A percentile compares a stretch with the other conserved stretches of the same genome.
Evolutionary conservation across 2,888 invertebrate species (phyloP).

Genomic region (Junonia oenone): DNA sequence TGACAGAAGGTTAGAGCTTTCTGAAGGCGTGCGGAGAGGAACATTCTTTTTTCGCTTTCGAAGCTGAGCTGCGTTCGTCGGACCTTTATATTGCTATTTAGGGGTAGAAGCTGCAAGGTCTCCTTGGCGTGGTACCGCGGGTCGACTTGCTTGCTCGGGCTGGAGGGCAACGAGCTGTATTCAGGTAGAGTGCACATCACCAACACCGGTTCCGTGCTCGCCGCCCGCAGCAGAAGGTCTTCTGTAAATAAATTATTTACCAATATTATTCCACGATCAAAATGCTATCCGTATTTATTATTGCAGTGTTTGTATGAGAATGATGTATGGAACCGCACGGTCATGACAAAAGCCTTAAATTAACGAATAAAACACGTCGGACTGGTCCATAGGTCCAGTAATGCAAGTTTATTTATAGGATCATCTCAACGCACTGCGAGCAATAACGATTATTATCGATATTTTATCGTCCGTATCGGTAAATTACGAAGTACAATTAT

Average conservation of each 20-base stretch:
- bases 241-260: conserved; percentile 48
- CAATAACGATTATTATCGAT: conserved; percentile 32
- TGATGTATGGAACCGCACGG: conserved; percentile 19
- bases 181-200: conserved; percentile 82
- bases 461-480: conserved; percentile 31
- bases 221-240: conserved; percentile 80
- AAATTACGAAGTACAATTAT: conserved; percentile 31
- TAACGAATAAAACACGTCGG: conserved; percentile 29
- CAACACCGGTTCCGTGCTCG: conserved; percentile 82
- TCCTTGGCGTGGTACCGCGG: conserved; percentile 77
- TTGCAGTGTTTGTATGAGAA: conserved; percentile 14
- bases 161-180: conserved; percentile 64
- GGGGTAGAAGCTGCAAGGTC: conserved; percentile 69
- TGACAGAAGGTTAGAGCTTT: conserved; percentile 83
- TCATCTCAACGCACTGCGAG: conserved; percentile 26
- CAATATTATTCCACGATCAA: conserved; percentile 12
- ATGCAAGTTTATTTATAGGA: conserved; percentile 32
- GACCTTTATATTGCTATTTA: conserved; percentile 59
- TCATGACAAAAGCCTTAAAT: conserved; percentile 31
- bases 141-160: conserved; percentile 75
- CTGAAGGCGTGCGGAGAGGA: conserved; percentile 82
- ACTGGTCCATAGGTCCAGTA: conserved; percentile 25
- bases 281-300: conserved; percentile 8
- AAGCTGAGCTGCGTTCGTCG: conserved; percentile 81
- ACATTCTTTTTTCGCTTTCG: conserved; percentile 81